Evolutionary conservation across 2,113 vertebrate species (phyloP).

Genomic region (Sitta europaea): DNA sequence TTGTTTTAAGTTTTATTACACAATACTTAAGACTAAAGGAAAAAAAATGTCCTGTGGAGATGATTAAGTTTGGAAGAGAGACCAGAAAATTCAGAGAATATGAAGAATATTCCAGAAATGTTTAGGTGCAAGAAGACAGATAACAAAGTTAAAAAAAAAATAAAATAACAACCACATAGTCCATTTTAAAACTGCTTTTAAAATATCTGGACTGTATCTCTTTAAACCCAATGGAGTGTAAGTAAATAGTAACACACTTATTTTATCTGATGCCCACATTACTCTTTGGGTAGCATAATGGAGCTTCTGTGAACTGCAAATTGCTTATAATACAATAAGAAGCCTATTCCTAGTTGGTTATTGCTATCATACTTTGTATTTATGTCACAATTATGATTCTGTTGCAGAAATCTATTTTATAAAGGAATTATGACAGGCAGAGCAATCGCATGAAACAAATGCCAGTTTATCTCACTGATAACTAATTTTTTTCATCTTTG

Average conservation of each 20-base stretch:
- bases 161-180: not conserved
- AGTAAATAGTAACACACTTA: not conserved
- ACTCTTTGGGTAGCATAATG: not conserved
- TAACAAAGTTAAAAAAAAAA: not conserved
- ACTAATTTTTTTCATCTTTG: slow-evolving; percentile 28
- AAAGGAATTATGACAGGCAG: not conserved
- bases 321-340: slow-evolving; percentile 29
- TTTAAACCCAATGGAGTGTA: not conserved
- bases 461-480: slow-evolving; percentile 17
- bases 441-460: slow-evolving; percentile 1
- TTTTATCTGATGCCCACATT: slow-evolving; percentile 7
- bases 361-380: slow-evolving; percentile 40
- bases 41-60: fast-evolving
- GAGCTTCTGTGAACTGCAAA: slow-evolving; percentile 43
- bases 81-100: not conserved
- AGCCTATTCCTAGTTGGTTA: slow-evolving; percentile 21
- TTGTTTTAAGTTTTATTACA: not conserved
- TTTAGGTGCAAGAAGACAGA: not conserved
- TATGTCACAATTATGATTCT: slow-evolving; percentile 46
- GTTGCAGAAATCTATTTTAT: slow-evolving; percentile 38
- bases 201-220: not conserved
- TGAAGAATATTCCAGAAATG: not conserved
- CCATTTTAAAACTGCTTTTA: not conserved
- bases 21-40: not conserved
- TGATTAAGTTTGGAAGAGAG: not conserved